Evolutionary conservation across 2,113 vertebrate species (phyloP).

Genomic region (Mixornis gularis): DNA sequence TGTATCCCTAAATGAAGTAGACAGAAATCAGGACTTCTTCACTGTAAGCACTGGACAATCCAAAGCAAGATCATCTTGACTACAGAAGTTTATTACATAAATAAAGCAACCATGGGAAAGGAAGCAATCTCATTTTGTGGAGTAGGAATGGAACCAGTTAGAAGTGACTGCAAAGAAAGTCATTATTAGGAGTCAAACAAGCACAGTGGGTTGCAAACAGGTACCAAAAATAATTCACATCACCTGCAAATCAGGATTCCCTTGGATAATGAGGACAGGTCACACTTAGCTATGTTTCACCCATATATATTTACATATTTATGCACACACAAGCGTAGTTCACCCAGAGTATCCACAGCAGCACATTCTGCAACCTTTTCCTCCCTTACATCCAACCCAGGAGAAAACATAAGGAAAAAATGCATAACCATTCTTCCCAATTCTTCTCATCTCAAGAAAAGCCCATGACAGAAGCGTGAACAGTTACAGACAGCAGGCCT

Average conservation of each 20-base stretch:
- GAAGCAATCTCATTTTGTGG: background rate
- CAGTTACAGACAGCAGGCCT: background rate
- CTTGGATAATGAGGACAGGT: background rate
- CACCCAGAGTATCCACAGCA: background rate
- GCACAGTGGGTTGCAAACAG: background rate
- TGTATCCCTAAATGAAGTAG: background rate
- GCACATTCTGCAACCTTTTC: background rate
- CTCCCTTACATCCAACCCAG: background rate
- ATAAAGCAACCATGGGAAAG: background rate
- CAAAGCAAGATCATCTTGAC: fast-evolving
- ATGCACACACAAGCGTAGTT: background rate
- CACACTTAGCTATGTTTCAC: background rate
- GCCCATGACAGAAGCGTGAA: fast-evolving
- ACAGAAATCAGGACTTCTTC: background rate
- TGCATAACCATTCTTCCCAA: background rate
- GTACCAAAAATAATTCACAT: background rate
- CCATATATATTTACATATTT: background rate
- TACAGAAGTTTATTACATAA: background rate
- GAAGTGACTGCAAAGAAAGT: background rate
- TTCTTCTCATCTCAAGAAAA: background rate
- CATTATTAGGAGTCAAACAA: background rate
- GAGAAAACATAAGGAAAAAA: background rate
- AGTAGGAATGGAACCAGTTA: background rate
- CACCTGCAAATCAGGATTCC: background rate
- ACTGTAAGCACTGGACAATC: background rate